These are phyloP conservation scores for Subacronicta megacephala DNA, from an alignment of 2,888 invertebrate species.

Conservation along the genomic window DNA sequence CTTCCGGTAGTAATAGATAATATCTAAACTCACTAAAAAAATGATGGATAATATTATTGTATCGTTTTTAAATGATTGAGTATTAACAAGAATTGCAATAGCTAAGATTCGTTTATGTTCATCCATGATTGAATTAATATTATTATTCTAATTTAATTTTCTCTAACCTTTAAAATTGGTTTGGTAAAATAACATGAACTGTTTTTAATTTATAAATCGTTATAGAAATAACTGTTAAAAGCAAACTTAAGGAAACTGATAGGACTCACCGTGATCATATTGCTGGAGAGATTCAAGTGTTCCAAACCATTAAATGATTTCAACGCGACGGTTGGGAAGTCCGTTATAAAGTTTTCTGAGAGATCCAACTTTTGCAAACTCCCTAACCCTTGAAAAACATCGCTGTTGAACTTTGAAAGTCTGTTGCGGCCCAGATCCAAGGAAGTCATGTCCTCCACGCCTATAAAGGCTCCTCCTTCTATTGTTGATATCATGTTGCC, in stretches of 20 bases:
- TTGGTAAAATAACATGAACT: constrained; percentile 7
- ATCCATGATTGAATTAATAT: too few relatives aligned
- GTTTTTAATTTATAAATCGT: constrained; percentile 32
- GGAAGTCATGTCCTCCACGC: constrained; percentile 91
- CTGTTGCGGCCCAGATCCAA: constrained; percentile 94
- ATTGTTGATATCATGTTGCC: constrained; percentile 93
- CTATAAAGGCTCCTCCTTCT: constrained; percentile 93
- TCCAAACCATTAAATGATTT: constrained; percentile 92
- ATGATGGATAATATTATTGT: too few relatives aligned
- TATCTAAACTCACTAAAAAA: too few relatives aligned
- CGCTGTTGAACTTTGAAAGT: constrained; percentile 94
- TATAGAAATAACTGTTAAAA: constrained; percentile 39
- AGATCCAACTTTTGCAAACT: constrained; percentile 95
- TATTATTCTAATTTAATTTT: too few relatives aligned
- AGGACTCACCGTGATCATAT: constrained; percentile 93
- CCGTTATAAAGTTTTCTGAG: constrained; percentile 95
- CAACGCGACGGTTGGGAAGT: constrained; percentile 94
- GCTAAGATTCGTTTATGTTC: too few relatives aligned
- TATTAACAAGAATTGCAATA: too few relatives aligned
- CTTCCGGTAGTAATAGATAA: too few relatives aligned
- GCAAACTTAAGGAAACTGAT: constrained; percentile 28
- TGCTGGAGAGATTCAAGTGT: constrained; percentile 94
- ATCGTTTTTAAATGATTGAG: too few relatives aligned
- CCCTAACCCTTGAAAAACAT: constrained; percentile 94
- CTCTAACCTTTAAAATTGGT: too few relatives aligned